These are phyloP conservation scores for Tenualosa thibaudeaui DNA, from an alignment of 2,797 vertebrate species.

Conservation along the genomic window DNA sequence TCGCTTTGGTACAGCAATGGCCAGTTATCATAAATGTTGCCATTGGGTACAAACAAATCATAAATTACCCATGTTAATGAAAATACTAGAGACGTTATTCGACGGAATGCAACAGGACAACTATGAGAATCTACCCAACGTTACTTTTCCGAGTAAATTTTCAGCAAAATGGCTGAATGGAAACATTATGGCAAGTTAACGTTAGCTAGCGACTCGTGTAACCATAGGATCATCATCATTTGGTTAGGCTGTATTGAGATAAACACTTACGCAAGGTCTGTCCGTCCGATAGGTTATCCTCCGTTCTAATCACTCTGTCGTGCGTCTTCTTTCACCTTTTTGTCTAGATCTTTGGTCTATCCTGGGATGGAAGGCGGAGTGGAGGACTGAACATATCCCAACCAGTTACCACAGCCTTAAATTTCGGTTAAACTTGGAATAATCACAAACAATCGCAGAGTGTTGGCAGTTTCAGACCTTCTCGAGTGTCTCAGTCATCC, in stretches of 20 bases:
- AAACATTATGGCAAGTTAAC: not conserved
- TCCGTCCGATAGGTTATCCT: not conserved
- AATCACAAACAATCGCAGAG: not conserved
- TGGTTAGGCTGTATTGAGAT: not conserved
- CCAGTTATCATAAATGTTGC: not conserved
- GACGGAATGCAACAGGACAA: not conserved
- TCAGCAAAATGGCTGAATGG: conserved; percentile 34
- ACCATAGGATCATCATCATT: not conserved
- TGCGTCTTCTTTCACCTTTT: not conserved
- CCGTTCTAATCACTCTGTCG: not conserved
- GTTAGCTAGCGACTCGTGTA: conserved; percentile 10
- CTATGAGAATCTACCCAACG: not conserved
- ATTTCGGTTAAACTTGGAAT: not conserved
- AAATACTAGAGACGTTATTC: not conserved
- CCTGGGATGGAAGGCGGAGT: not conserved
- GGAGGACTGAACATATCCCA: not conserved
- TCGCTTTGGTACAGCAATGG: not conserved
- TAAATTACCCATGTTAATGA: not conserved
- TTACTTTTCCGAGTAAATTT: conserved; percentile 12
- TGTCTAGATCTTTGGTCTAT: not conserved
- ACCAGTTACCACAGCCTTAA: not conserved
- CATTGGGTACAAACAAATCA: not conserved
- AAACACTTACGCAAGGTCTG: not conserved
- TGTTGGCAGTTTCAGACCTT: not conserved
- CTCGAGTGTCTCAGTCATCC: not conserved